Evolutionary conservation across 2,888 invertebrate genomes (phyloP).

Genomic region (Diloba caeruleocephala): DNA sequence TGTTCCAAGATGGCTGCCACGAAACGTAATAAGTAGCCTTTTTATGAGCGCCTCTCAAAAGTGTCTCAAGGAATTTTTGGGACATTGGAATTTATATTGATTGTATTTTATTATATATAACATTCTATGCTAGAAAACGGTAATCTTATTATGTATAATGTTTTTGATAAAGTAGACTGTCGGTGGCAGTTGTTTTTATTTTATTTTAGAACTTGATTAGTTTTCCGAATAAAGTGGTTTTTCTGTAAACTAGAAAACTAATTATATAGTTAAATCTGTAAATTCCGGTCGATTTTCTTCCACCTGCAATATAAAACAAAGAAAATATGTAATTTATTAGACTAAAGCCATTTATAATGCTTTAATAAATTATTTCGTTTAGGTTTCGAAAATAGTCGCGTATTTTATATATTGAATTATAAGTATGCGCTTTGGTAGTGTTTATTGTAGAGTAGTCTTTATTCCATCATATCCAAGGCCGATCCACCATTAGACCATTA

Average conservation of each 20-base stretch:
- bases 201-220: constrained; percentile 3
- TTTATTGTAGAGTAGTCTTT: no score
- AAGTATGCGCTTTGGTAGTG: no score
- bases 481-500: not conserved
- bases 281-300: not conserved
- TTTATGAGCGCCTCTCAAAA: constrained; percentile 44
- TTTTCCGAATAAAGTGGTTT: not conserved
- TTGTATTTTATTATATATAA: constrained; percentile 10
- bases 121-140: constrained; percentile 11
- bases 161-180: constrained; percentile 1
- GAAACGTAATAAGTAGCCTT: constrained; percentile 56
- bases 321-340: not conserved
- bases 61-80: constrained; percentile 35
- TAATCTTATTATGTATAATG: constrained; percentile 19
- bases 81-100: constrained; percentile 46
- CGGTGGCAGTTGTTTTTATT: not conserved
- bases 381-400: no score
- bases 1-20: constrained; percentile 49
- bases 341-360: not conserved
- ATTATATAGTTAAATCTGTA: not conserved
- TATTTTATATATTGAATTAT: no score
- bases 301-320: not conserved
- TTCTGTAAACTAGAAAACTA: not conserved
- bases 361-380: no score
- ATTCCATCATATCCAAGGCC: no score